Base-by-base conservation (phyloP, 2,113 vertebrate species). In the Brevimyrus niger region DNA sequence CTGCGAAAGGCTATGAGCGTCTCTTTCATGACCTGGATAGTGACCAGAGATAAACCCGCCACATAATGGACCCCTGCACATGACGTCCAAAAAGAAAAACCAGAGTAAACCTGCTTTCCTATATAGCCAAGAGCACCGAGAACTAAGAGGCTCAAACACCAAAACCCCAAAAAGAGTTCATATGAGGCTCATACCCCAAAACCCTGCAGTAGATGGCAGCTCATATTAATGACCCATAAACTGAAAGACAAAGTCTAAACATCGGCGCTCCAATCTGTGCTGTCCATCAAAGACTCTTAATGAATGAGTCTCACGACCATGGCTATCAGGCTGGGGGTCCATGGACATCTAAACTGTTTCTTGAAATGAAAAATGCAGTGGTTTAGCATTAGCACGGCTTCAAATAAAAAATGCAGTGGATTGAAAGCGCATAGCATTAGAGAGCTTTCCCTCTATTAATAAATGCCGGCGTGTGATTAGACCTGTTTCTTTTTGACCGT, bases 1-100 rank as follows among this genome's bases (percentile, higher is more conserved):
- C 96, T 96, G 95, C 93, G 90, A 91, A 89, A 90, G 94, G 94
- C 94, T 92, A 93, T 93, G 90, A 93, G 91, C 94, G 94, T 94
- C 93, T 93, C 94, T 96, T 95, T 95, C 94, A 95, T 92, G 91
- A 90, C 90, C 91, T 91, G 90, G 92, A 91, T 0, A 21, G 90
- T 87, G 92, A 90, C 92, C 91, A 92, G 89, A 92, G 92, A 90
- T 92, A 93, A 93, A 93, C 92, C 10, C 90, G 21, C 92, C 89
- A 92, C 91, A 94, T 94, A 94, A 95, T 92, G 91, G 94, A 90
- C 90, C 92, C 91, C 90, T 92, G 91, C 93, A 94, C 90, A 91
- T 86, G 94, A 92, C 91, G 87, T 87, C 90, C 91, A 89, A 90
- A 88, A 91, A 90, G 92, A 92, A 83, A 93, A 90, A 89, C 92